Percentiles rank a stretch among this genome's conserved stretches.
These are phyloP conservation scores for Chaetodon auriga DNA, from an alignment of 2,113 vertebrate species.

Conservation along the genomic window DNA sequence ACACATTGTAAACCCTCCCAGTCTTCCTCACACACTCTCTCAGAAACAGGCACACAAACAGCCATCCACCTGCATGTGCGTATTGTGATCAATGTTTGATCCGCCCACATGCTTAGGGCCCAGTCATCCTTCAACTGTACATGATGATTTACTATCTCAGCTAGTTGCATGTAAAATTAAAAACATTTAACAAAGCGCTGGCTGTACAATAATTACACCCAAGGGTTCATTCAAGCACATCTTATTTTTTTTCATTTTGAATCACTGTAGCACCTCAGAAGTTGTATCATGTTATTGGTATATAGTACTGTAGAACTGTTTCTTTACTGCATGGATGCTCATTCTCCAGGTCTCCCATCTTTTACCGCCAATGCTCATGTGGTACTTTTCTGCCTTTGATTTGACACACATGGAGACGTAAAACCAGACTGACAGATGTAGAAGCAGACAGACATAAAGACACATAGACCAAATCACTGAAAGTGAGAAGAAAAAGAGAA, in stretches of 20 bases:
- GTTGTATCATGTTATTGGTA: constrained; percentile 7
- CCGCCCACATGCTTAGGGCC: constrained; percentile 30
- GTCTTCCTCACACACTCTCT: constrained; percentile 3
- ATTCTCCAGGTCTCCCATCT: constrained; percentile 19
- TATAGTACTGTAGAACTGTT: not conserved
- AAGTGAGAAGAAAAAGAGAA: constrained; percentile 53
- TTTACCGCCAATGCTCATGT: constrained; percentile 17
- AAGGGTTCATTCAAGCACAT: constrained; percentile 26
- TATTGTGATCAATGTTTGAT: constrained; percentile 58
- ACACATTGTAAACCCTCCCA: constrained; percentile 18
- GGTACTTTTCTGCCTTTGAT: constrained; percentile 46
- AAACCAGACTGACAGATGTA: constrained; percentile 67
- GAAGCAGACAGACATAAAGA: constrained; percentile 47
- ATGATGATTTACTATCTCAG: constrained; percentile 46
- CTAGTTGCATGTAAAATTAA: constrained; percentile 56
- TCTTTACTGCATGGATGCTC: constrained; percentile 2
- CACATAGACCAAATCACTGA: constrained; percentile 46
- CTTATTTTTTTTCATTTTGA: constrained; percentile 8
- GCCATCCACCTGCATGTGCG: constrained; percentile 25
- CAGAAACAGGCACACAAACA: constrained; percentile 22
- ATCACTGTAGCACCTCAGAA: constrained; percentile 24
- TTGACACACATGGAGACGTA: constrained; percentile 37
- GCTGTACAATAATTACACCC: constrained; percentile 39
- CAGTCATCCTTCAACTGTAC: constrained; percentile 48
- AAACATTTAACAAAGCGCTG: constrained; percentile 31